phyloP scores from a whole-genome alignment of 2,888 invertebrate species.

The Drepana falcataria region DNA sequence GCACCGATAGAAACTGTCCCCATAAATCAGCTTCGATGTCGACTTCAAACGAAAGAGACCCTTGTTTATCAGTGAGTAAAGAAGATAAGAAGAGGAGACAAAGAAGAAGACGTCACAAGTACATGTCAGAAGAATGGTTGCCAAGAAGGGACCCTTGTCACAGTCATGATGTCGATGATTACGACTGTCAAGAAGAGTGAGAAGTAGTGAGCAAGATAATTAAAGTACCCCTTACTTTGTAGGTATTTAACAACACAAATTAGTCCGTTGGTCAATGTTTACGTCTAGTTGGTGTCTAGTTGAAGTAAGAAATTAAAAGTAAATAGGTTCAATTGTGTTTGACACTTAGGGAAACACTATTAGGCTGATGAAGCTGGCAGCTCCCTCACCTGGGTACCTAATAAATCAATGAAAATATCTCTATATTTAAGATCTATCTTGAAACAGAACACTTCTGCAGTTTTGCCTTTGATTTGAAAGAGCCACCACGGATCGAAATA shows the following conservation, averaged over 20 bases:
- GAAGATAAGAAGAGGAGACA: slow-evolving; percentile 27
- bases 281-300: slow-evolving; percentile 9
- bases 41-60: slow-evolving; percentile 1
- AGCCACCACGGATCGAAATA: too few relatives aligned
- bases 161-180: slow-evolving; percentile 19
- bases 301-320: slow-evolving; percentile 15
- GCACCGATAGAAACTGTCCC: neutral
- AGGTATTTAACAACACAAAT: neutral
- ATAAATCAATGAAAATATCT: too few relatives aligned
- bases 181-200: slow-evolving; percentile 13
- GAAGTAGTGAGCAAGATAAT: neutral
- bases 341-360: neutral
- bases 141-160: slow-evolving; percentile 18
- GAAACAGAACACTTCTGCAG: too few relatives aligned
- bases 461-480: too few relatives aligned
- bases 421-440: too few relatives aligned
- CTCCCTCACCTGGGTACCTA: too few relatives aligned
- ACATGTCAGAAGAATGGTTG: slow-evolving; percentile 31
- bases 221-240: too few relatives aligned
- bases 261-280: slow-evolving; percentile 3
- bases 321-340: slow-evolving; percentile 6
- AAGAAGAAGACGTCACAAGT: slow-evolving; percentile 30
- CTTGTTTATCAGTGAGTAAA: slow-evolving; percentile 3
- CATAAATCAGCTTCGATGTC: neutral
- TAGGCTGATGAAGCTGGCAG: too few relatives aligned